Evolutionary conservation across 2,888 invertebrate genomes (phyloP), one percentile per base, ranked within the genome.

Genomic region (Platycnemis pennipes): DNA sequence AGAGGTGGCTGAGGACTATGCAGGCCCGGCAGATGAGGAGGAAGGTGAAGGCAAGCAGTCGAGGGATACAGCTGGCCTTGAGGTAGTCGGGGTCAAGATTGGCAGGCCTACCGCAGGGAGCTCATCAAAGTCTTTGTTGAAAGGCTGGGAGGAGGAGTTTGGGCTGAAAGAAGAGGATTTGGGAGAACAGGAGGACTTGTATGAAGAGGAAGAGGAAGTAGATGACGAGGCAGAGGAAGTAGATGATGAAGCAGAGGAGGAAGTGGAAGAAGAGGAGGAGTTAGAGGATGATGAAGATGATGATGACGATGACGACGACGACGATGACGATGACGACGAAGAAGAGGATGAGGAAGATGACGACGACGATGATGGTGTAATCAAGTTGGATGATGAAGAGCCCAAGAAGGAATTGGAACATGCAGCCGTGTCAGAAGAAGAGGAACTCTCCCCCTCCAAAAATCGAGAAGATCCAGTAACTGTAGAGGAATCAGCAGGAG

Each of bases 61-160:
- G 69, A 31, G 31, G 0, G 56, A 89, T 1, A 8, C 4, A 11
- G 3, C 89, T 0, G 26, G 53, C 8, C 89, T 42, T 1, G 89
- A 89, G 89, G 53, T 37, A 56, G 53, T 37, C 7, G 89, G 42
- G 1, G 42, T 37, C 11, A 42, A 63, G 31, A 42, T 56, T 0
- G 56, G 89, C 8, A 19, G 11, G 11, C 26, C 46, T 45, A 45
- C 31, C 26, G 13, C 16, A 42, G 56, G 89, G 42, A 42, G 31
- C 7, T 31, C 53, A 0, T 42, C 89, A 0, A 89, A 89, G 56
- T 89, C 89, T 42, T 42, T 56, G 42, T 56, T 89, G 56, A 89
- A 53, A 42, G 7, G 46, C 42, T 89, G 89, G 89, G 56, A 56
- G 56, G 53, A 89, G 56, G 89, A 89, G 8, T 46, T 37, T 89